Base-by-base conservation (phyloP, 2,113 vertebrate species). In the Furnarius figulus region DNA sequence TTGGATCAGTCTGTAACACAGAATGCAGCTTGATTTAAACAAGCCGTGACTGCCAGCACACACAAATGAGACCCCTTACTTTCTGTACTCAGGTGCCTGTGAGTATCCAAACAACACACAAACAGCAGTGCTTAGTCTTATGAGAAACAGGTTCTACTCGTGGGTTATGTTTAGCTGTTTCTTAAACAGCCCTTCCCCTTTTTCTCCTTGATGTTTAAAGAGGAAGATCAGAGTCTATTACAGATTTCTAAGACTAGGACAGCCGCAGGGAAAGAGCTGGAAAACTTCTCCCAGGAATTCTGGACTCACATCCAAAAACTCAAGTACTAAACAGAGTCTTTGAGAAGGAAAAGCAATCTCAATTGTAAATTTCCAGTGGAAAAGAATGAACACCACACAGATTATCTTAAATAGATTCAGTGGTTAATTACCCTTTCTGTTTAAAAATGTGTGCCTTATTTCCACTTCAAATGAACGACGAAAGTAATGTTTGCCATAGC, bases 361-460 rank as follows among this genome's bases (percentile, higher is more conserved):
- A 63, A 13, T 92, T 96, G 85, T 94, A 93, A 96, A 94, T 95
- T 95, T 96, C 85, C 86, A 77, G 75, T 78, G 93, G 88, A 94
- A 88, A 80, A 84, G 82, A 86, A 76, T 58, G 42, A 95, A 68
- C 85, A 52, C 61, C 56, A 89, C 84, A 85, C 65, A 96, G 73
- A 90, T 88, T 91, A 86, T 95, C 82, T 87, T 95, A 94, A 96
- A 92, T 97, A 91, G 96, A 92, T 96, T 94, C 96, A 88, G 83
- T 95, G 93, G 79, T 96, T 96, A 97, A 97, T 96, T 96, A 94
- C 95, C 96, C 95, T 96, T 96, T 78, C 92, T 88, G 92, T 88
- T 96, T 94, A 95, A 96, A 97, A 96, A 95, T 90, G 87, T 84
- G 95, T 93, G 89, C 89, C 95, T 96, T 95, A 93, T 97, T 96